These are phyloP conservation scores for Grammomys surdaster DNA, from an alignment of 2,113 vertebrate genomes.

Conservation along the genomic window DNA sequence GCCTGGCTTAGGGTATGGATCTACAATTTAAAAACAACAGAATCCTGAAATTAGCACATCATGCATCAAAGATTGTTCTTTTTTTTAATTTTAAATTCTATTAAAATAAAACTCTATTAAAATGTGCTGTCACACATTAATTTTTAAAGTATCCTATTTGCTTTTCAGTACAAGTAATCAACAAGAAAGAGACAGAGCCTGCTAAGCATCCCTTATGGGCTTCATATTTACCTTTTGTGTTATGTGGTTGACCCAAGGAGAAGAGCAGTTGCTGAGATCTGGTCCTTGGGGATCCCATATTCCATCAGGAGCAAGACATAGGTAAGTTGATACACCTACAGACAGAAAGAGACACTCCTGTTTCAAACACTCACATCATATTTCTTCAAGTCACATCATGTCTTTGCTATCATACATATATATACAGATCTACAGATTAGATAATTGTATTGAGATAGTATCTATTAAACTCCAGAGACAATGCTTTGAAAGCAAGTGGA, in stretches of 20 bases:
- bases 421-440: background rate
- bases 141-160: background rate
- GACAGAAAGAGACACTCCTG: conserved; percentile 53
- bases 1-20: background rate
- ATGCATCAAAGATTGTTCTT: background rate
- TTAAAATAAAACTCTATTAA: conserved; percentile 13
- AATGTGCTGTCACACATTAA: background rate
- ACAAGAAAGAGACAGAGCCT: background rate
- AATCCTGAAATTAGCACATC: conserved; percentile 45
- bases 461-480: background rate
- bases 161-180: background rate
- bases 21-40: conserved; percentile 47
- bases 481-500: background rate
- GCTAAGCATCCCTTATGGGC: background rate
- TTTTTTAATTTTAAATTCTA: conserved; percentile 1
- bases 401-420: background rate
- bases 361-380: conserved; percentile 12
- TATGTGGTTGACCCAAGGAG: conserved; percentile 97
- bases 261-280: conserved; percentile 98
- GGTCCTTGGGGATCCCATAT: conserved; percentile 96
- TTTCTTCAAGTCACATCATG: conserved; percentile 18
- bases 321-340: conserved; percentile 93
- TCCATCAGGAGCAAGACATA: conserved; percentile 92
- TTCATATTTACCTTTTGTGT: conserved; percentile 94
- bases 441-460: background rate